Evolutionary conservation across 1,140 invertebrate species (phyloP), one percentile per base, ranked within the genome.

Genomic region (Centruroides vittatus): DNA sequence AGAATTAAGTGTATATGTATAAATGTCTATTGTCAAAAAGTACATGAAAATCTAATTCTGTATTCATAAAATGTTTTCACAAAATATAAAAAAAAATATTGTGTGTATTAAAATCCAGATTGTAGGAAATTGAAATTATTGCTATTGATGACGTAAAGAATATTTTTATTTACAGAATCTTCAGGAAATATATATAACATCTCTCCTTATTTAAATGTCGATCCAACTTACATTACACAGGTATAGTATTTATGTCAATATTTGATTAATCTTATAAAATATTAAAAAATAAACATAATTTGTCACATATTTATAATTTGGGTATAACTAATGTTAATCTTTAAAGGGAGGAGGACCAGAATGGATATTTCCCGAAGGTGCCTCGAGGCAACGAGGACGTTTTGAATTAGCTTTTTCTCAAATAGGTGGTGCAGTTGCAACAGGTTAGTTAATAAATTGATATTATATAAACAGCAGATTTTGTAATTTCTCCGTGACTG

Each of bases 161-260:
- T 23, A 23, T 23, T 23, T 23, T 23, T 23, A 23, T 41, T 53
- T 57, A 55, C 51, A 57, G 60, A 56, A 4, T 41, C 54, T 50
- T 47, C 12, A 59, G 34, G 50, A n/a, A 48, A 48, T 8, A 41
- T 56, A 4, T 53, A 58, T 35, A 62, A 54, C 13, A 46, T 91
- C 34, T 94, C 90, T 63, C 92, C 92, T 4, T 96, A 94, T 73
- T 78, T 96, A 65, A 94, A 93, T 75, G 89, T 93, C 74, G 89
- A 94, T 74, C 89, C 91, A 41, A 78, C 84, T 46, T 89, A 88
- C 72, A 78, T 93, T 84, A 52, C 80, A 82, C 69, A 81, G 80
- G 69, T 64, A 41, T 46, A 35, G 13, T 5, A n/a, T 55, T 5
- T 47, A 47, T 7, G 11, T 49, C 34, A 34, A 48, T 47, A 34